Conservation (phyloP, 2,888 invertebrate species). For the Autographa gamma region DNA sequence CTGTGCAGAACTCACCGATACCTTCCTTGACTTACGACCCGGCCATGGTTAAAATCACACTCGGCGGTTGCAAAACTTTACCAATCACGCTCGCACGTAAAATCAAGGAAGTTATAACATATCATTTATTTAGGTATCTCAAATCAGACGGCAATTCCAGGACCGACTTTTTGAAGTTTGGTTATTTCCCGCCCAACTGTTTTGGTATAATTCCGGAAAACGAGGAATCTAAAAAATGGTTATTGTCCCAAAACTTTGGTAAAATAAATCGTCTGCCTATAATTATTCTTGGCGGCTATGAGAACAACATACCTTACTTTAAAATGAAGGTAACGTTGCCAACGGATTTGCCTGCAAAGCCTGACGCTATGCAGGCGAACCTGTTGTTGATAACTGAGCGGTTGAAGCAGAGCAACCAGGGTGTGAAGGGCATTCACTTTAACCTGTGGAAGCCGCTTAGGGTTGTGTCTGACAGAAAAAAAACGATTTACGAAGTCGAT, state of each 20-base stretch:
- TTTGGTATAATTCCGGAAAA: slow-evolving; percentile 80
- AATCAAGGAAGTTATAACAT: slow-evolving; percentile 78
- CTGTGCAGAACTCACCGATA: slow-evolving; percentile 69
- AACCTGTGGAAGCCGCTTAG: slow-evolving; percentile 71
- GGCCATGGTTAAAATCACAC: slow-evolving; percentile 71
- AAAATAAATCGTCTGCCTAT: slow-evolving; percentile 67
- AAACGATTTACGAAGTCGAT: slow-evolving; percentile 61
- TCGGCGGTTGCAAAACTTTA: slow-evolving; percentile 73
- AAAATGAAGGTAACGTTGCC: slow-evolving; percentile 67
- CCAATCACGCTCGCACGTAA: slow-evolving; percentile 70
- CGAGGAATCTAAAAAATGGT: slow-evolving; percentile 74
- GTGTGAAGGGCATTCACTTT: slow-evolving; percentile 77
- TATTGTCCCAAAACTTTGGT: slow-evolving; percentile 71
- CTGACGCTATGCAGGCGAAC: neutral
- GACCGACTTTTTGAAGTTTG: slow-evolving; percentile 79
- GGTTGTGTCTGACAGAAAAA: slow-evolving; percentile 29
- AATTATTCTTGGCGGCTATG: slow-evolving; percentile 69
- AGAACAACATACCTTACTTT: slow-evolving; percentile 67
- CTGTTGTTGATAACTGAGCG: slow-evolving; percentile 62
- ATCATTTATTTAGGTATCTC: slow-evolving; percentile 76
- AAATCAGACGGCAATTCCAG: slow-evolving; percentile 63
- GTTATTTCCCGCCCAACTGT: slow-evolving; percentile 73
- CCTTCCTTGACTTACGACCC: slow-evolving; percentile 69
- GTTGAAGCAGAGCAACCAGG: slow-evolving; percentile 74
- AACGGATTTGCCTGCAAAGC: slow-evolving; percentile 40